Base-by-base conservation (phyloP, 2,797 vertebrate genomes). In the Psittacula derbiana region DNA sequence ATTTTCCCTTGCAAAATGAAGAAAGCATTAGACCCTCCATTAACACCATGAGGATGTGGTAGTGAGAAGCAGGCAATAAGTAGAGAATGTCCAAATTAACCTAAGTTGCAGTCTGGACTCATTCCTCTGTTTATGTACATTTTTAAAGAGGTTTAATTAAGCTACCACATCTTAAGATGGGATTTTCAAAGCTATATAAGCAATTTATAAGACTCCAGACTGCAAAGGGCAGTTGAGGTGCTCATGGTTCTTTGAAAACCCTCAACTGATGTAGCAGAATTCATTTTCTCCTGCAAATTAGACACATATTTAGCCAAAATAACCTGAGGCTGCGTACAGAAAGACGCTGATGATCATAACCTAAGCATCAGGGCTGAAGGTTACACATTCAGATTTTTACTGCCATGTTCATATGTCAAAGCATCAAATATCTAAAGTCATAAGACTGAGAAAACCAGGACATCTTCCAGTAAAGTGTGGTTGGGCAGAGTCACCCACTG, bases 81-180 rank as follows among this genome's bases (percentile, higher is more conserved):
- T 3, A n/a, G 36, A 76, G 72, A 81, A 66, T 3, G 50, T 75
- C 83, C 75, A 67, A 62, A 49, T n/a, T 44, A 84, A 84, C 60
- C 20, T 5, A 70, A 93, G 57, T 62, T 17, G 6, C 11, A 67
- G 57, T 44, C 50, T 67, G 61, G n/a, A 58, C 62, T 58, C 82
- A 23, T 86, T 72, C 49, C 30, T 55, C 30, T 25, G 3, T 78
- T 90, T 75, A 72, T 49, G 57, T 58, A 36, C 25, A 8, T 38
- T 90, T 91, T 80, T 44, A 19, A 89, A 2, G 40, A 86, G 44
- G 65, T 76, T 93, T 83, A 78, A 92, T 93, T 83, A 80, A 87
- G 38, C 14, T 25, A 44, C 69, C 61, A 33, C 76, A 71, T 31
- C 88, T 80, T 66, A 71, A 50, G 27, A 28, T 33, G 53, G 65